Evolutionary conservation across 1,140 invertebrate genomes (phyloP), one percentile per base, ranked within the genome.

Genomic region (Hestina assimilis): DNA sequence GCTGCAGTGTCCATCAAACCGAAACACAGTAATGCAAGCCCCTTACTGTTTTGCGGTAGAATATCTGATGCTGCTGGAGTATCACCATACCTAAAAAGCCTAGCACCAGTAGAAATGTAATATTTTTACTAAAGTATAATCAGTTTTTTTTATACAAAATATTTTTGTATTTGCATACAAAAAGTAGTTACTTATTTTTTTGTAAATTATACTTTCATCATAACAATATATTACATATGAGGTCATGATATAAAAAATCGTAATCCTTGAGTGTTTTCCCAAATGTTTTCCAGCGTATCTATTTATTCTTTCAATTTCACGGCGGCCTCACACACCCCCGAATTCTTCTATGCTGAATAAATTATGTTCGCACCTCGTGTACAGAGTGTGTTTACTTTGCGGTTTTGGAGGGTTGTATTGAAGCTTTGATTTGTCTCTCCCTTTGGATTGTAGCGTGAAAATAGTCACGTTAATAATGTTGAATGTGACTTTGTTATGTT

Each of bases 361-460:
- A 79, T 82, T 66, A 86, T 80, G 65, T 64, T 78, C 66, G 40
- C 77, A 83, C 80, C 75, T 85, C 72, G 69, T 66, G 68, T 67
- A 71, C 57, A 54, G 23, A 65, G 52, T 63, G 38, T 71, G 66
- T 78, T 79, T 81, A 74, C 65, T 75, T 70, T 73, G 74, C 43
- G 66, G 76, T 75, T 65, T 33, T 61, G 56, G 58, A 67, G 62
- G 67, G 74, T 56, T 52, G 63, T 54, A 64, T 29, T 51, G n/a
- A n/a, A n/a, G n/a, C n/a, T n/a, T n/a, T n/a, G 73, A 73, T 73
- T 74, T 59, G 56, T 59, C 38, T 59, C 15, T 47, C 26, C 15
- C 15, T 33, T 20, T 14, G 26, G 5, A 42, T 42, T n/a, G n/a
- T n/a, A n/a, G n/a, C 8, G 24, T 4, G 4, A 31, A 31, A 31